A percentile compares a stretch with the other conserved stretches of the same genome.
Evolutionary conservation across 1,140 invertebrate species (phyloP).

Genomic region (Lepidurus couesii): DNA sequence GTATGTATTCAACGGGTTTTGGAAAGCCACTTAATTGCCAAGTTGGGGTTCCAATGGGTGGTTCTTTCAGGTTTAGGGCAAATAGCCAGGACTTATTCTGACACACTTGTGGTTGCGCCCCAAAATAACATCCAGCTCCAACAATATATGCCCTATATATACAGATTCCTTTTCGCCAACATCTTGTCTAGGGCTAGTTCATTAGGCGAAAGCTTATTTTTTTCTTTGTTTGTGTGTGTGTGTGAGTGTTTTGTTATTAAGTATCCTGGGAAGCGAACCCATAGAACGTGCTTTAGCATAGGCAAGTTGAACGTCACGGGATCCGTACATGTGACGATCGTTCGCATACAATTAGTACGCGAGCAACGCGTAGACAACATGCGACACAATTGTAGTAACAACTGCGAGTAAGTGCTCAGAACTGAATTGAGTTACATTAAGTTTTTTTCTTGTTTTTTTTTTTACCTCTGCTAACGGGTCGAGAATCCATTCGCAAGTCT

Average conservation of each 20-base stretch:
- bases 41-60: not conserved
- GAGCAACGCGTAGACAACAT: no score
- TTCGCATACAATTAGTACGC: no score
- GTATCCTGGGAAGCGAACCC: not conserved
- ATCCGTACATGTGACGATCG: not conserved
- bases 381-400: no score
- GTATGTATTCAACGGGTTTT: not conserved
- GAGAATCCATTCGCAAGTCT: not conserved
- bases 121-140: slow-evolving; percentile 10
- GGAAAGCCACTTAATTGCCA: not conserved
- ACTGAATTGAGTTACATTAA: not conserved
- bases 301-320: not conserved
- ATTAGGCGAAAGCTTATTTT: slow-evolving; percentile 2
- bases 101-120: slow-evolving; percentile 20
- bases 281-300: not conserved
- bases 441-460: not conserved
- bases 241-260: slow-evolving; percentile 9
- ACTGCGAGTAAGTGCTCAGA: no score
- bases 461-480: not conserved
- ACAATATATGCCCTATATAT: slow-evolving; percentile 3
- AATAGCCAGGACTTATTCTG: slow-evolving; percentile 7
- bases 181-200: not conserved
- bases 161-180: not conserved
- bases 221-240: not conserved
- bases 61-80: not conserved